phyloP scores from a whole-genome alignment of 1,140 invertebrate genomes.

The Euwallacea similis region DNA sequence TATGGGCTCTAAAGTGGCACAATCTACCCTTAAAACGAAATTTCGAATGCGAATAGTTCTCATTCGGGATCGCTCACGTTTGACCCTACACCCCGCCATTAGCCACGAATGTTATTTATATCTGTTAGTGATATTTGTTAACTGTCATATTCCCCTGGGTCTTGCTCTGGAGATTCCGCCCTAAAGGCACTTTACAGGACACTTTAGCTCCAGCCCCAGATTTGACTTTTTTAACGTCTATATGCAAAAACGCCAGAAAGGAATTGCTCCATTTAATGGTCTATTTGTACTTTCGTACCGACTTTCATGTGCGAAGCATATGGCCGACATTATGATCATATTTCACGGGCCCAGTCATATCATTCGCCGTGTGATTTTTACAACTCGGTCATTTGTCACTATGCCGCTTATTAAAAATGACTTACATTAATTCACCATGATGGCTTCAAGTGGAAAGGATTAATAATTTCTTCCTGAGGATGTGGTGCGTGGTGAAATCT shows the following conservation, averaged over 20 bases:
- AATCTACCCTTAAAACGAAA: conserved; percentile 18
- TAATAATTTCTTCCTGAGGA: conserved; percentile 1
- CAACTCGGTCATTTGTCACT: conserved; percentile 26
- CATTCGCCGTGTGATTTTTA: conserved; percentile 32
- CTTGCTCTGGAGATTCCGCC: conserved; percentile 6
- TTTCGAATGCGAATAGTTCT: conserved; percentile 9
- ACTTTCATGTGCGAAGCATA: conserved; percentile 34
- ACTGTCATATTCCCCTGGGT: conserved; percentile 22
- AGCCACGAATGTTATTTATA: conserved; percentile 27
- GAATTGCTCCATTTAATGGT: conserved; percentile 20
- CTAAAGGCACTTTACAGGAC: conserved; percentile 18
- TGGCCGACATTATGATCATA: conserved; percentile 25
- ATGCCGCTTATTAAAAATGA: conserved; percentile 11
- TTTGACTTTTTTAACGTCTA: conserved; percentile 4
- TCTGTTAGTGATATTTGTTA: conserved; percentile 10
- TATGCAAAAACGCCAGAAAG: conserved; percentile 11
- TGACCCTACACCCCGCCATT: conserved; percentile 20
- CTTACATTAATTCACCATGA: conserved; percentile 15
- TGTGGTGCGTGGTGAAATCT: conserved; percentile 1
- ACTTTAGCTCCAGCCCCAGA: conserved; percentile 7
- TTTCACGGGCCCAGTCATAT: conserved; percentile 23
- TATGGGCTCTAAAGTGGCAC: conserved; percentile 13
- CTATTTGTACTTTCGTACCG: conserved; percentile 33
- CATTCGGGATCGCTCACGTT: conserved; percentile 21
- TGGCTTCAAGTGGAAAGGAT: conserved; percentile 15